Conservation (phyloP, 2,888 invertebrate species). For the Carpatolechia fugitivella region DNA sequence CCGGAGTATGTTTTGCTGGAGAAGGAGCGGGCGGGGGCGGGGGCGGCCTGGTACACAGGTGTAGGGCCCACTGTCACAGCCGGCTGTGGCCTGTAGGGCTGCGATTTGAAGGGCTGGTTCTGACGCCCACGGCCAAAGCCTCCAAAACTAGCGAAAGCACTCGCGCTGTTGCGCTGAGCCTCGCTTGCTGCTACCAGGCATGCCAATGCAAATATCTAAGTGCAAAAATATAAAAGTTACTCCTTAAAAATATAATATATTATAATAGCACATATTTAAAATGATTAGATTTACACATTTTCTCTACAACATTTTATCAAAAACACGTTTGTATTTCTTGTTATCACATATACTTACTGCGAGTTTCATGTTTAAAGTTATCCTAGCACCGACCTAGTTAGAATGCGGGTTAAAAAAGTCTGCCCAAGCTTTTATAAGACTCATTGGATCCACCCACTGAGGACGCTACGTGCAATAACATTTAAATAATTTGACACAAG, state of each 20-base stretch:
- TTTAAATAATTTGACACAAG: slow-evolving; percentile 62
- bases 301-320: too few relatives aligned
- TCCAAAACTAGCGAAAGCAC: too few relatives aligned
- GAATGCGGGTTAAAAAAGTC: slow-evolving; percentile 64
- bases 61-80: background rate
- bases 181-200: slow-evolving; percentile 44
- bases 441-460: slow-evolving; percentile 64
- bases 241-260: too few relatives aligned
- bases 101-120: slow-evolving; percentile 26
- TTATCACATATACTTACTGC: slow-evolving; percentile 50
- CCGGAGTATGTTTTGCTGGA: background rate
- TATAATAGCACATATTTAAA: too few relatives aligned
- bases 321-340: background rate
- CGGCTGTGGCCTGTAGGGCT: slow-evolving; percentile 19
- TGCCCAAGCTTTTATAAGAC: slow-evolving; percentile 66
- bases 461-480: slow-evolving; percentile 60
- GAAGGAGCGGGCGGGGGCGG: slow-evolving; percentile 3
- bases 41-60: slow-evolving; percentile 13
- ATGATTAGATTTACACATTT: too few relatives aligned
- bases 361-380: slow-evolving; percentile 56
- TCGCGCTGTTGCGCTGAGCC: slow-evolving; percentile 37
- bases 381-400: slow-evolving; percentile 66
- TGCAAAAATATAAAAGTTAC: slow-evolving; percentile 19
- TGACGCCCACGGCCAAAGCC: slow-evolving; percentile 7
- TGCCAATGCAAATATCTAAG: slow-evolving; percentile 47